Percentiles rank a stretch among this genome's conserved stretches.
Evolutionary conservation across 2,113 vertebrate species (phyloP).

Genomic region (Sardina pilchardus): DNA sequence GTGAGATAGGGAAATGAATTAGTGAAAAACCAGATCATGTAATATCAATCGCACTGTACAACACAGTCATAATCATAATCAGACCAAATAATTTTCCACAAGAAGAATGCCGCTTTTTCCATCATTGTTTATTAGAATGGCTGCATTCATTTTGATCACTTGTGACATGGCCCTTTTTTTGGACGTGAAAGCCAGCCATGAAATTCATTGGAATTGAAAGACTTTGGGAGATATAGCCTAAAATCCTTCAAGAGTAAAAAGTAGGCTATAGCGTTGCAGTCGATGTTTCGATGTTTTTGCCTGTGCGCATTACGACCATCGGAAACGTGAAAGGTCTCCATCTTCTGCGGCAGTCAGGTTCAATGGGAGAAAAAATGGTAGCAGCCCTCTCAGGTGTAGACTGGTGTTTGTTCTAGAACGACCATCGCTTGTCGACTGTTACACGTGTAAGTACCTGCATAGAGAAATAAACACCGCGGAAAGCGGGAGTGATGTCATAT

Average conservation of each 20-base stretch:
- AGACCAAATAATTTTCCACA: background rate
- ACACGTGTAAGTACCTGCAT: background rate
- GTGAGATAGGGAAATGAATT: background rate
- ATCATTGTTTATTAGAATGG: constrained; percentile 67
- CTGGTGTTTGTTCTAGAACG: background rate
- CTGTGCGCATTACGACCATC: constrained; percentile 67
- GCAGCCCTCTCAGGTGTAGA: constrained; percentile 9
- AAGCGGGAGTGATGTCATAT: constrained; percentile 23
- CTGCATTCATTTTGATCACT: constrained; percentile 48
- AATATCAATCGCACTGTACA: background rate
- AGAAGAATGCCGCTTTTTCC: background rate
- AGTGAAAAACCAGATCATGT: background rate
- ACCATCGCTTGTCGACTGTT: background rate
- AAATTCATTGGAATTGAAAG: constrained; percentile 69
- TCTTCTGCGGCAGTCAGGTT: constrained; percentile 26
- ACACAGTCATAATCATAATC: background rate
- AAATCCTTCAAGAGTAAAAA: constrained; percentile 44
- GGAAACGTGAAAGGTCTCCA: constrained; percentile 43
- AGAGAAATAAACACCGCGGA: constrained; percentile 8
- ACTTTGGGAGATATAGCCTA: constrained; percentile 50
- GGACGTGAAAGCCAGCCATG: constrained; percentile 77
- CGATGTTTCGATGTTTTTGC: constrained; percentile 68
- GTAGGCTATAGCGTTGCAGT: constrained; percentile 61
- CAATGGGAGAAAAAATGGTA: constrained; percentile 2
- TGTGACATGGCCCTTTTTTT: constrained; percentile 50